phyloP scores from a whole-genome alignment of 2,113 vertebrate species.

The Bubalus kerabau region DNA sequence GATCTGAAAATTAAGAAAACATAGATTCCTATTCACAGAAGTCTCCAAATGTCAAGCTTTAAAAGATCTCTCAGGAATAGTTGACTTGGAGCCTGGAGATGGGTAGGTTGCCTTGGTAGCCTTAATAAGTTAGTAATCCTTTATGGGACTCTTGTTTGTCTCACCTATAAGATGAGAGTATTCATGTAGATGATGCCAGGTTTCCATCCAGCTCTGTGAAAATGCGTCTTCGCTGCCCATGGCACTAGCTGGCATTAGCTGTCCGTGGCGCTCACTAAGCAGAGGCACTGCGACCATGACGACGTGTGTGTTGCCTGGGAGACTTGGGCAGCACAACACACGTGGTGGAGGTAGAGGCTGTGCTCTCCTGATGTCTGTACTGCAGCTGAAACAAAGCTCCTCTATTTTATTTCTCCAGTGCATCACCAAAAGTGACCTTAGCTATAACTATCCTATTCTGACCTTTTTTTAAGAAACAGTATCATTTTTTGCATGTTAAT shows the following conservation, averaged over 20 bases:
- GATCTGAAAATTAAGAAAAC: not conserved
- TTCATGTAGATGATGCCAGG: too few relatives aligned
- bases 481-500: not conserved
- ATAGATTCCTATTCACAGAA: not conserved
- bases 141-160: not conserved
- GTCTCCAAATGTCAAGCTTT: not conserved
- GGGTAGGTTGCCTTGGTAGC: not conserved
- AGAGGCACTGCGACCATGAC: not conserved
- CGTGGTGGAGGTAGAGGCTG: not conserved
- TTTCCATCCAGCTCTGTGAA: not conserved
- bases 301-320: not conserved
- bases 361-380: not conserved
- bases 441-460: too few relatives aligned
- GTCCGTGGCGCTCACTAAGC: not conserved
- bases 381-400: not conserved
- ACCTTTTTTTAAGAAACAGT: not conserved
- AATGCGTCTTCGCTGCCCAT: rapidly evolving
- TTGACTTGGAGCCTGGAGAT: not conserved
- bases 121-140: not conserved
- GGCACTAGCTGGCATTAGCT: not conserved
- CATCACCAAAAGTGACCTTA: too few relatives aligned
- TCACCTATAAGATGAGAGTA: not conserved
- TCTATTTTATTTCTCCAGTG: not conserved
- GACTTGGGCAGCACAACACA: not conserved
- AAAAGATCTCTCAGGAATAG: not conserved